phyloP scores from a whole-genome alignment of 2,888 invertebrate genomes.

The Eristalis intricaria region DNA sequence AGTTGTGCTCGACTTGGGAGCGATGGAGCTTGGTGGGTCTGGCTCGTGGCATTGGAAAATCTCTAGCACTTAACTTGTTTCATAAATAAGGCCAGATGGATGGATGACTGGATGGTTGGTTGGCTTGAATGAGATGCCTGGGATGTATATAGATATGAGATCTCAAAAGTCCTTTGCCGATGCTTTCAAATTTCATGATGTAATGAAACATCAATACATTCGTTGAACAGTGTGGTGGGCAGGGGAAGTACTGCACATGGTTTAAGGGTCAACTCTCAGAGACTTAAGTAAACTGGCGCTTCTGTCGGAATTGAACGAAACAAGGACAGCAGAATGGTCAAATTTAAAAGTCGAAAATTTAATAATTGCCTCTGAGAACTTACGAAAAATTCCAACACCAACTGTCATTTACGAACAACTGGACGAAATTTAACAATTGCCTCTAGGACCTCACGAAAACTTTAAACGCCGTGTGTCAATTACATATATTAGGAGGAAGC shows the following conservation, averaged over 20 bases:
- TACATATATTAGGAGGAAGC: too few relatives aligned
- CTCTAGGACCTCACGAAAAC: too few relatives aligned
- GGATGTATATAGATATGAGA: conserved; percentile 48
- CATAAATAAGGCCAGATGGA: conserved; percentile 71
- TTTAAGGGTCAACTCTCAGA: too few relatives aligned
- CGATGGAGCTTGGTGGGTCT: background rate
- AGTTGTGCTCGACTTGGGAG: conserved; percentile 6
- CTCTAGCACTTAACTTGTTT: conserved; percentile 70
- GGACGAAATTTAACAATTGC: too few relatives aligned
- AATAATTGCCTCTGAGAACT: too few relatives aligned
- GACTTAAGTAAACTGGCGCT: too few relatives aligned
- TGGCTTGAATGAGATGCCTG: conserved; percentile 49
- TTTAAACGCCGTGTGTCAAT: too few relatives aligned
- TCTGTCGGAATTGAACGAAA: too few relatives aligned
- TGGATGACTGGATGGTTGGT: conserved; percentile 55
- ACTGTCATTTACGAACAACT: too few relatives aligned
- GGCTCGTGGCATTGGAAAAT: conserved; percentile 40
- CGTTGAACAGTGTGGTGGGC: conserved; percentile 35
- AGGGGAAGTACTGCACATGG: background rate
- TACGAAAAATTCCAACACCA: too few relatives aligned
- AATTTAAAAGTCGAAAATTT: too few relatives aligned
- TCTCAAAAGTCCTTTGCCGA: conserved; percentile 63
- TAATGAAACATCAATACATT: conserved; percentile 60
- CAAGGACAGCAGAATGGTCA: too few relatives aligned
- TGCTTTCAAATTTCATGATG: conserved; percentile 69